Percentiles rank a stretch among this genome's conserved stretches.
phyloP scores from a whole-genome alignment of 37 sponge, comb jelly and placozoan genomes.

The Spongilla lacustris region DNA sequence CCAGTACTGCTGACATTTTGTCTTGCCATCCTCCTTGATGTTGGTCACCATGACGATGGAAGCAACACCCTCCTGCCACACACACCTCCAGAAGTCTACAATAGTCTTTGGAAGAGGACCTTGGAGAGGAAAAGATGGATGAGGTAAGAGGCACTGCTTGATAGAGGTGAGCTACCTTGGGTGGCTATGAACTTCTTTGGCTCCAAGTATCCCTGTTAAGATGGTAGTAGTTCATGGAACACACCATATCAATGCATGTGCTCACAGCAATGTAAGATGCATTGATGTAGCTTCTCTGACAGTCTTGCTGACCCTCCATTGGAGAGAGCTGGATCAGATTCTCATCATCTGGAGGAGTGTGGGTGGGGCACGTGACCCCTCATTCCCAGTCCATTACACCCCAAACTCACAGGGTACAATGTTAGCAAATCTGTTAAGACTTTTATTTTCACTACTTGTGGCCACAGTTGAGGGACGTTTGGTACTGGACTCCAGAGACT shows the following conservation, averaged over 20 bases:
- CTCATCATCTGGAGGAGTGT: conserved; percentile 66
- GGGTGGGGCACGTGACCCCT: not conserved
- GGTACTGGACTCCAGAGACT: conserved; percentile 7
- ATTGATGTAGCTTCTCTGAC: conserved; percentile 74
- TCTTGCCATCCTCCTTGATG: conserved; percentile 58
- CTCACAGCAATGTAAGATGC: conserved; percentile 81
- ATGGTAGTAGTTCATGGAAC: not conserved
- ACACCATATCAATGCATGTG: not conserved
- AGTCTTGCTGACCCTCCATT: conserved; percentile 10
- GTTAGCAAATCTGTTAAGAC: conserved; percentile 59
- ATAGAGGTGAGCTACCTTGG: conserved; percentile 60
- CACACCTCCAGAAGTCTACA: conserved; percentile 72
- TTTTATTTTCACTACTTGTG: conserved; percentile 4
- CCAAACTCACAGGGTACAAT: conserved; percentile 48
- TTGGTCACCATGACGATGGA: conserved; percentile 85
- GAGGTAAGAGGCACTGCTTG: not conserved
- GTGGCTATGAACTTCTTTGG: conserved; percentile 73
- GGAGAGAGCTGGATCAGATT: conserved; percentile 57
- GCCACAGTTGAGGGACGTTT: conserved; percentile 15
- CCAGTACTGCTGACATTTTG: conserved; percentile 84
- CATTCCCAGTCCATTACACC: not conserved
- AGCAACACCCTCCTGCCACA: conserved; percentile 69
- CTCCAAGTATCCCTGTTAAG: conserved; percentile 58
- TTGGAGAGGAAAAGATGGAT: conserved; percentile 4
- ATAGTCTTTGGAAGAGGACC: conserved; percentile 63